A percentile compares a stretch with the other conserved stretches of the same genome.
Evolutionary conservation across 2,113 vertebrate genomes (phyloP).

Genomic region (Stigmatopora argus): DNA sequence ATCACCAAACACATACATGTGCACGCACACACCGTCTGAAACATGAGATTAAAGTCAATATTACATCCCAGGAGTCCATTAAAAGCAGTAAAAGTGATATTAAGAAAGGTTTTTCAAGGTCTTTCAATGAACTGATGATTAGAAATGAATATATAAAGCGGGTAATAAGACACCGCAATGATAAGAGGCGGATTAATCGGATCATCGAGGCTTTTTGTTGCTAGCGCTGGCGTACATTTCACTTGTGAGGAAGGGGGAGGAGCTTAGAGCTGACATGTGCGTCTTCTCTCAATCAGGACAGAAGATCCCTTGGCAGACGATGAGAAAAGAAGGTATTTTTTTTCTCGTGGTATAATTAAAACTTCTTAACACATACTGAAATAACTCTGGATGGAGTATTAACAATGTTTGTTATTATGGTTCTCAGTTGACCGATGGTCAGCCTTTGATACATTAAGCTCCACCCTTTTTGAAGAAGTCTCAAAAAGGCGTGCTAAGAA

Average conservation of each 20-base stretch:
- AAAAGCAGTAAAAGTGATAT: neutral
- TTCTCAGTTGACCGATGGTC: neutral
- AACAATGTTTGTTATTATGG: neutral
- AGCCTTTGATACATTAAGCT: neutral
- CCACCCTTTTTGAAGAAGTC: neutral
- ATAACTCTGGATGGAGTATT: neutral
- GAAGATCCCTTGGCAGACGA: slow-evolving; percentile 85
- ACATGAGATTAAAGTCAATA: slow-evolving; percentile 12
- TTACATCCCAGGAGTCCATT: slow-evolving; percentile 1
- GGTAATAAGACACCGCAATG: neutral
- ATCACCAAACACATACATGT: slow-evolving; percentile 4
- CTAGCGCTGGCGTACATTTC: neutral
- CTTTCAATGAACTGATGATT: neutral
- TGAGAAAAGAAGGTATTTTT: slow-evolving; percentile 84
- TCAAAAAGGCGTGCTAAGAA: neutral
- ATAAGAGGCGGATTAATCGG: neutral
- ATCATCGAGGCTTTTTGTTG: neutral
- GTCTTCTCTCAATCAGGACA: slow-evolving; percentile 76
- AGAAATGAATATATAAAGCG: neutral
- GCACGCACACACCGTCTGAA: slow-evolving; percentile 3
- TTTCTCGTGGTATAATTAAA: neutral
- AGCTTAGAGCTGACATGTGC: slow-evolving; percentile 36
- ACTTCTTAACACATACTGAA: neutral
- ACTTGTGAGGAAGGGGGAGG: neutral
- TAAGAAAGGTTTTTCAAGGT: neutral